Conservation (phyloP, 2,888 invertebrate genomes). For the Frankliniella intonsa region DNA sequence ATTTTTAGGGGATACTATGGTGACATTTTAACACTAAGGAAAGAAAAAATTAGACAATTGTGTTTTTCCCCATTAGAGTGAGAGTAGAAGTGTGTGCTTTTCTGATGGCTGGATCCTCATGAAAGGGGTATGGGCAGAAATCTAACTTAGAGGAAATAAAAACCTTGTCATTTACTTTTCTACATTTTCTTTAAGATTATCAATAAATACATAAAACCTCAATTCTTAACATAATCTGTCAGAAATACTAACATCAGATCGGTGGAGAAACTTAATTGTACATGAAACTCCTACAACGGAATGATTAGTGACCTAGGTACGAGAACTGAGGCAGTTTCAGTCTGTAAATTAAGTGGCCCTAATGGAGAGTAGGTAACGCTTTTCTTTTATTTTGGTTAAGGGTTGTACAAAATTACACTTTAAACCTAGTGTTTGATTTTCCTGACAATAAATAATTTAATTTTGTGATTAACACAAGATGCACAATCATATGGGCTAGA, state of each 20-base stretch:
- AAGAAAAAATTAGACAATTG: no score
- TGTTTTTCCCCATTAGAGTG: no score
- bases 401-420: slow-evolving; percentile 10
- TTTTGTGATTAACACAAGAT: background rate
- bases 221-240: background rate
- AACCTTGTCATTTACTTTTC: slow-evolving; percentile 1
- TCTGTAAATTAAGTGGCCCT: background rate
- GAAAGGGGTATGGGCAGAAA: background rate
- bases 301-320: slow-evolving; percentile 8
- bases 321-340: slow-evolving; percentile 9
- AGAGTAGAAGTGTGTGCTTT: no score
- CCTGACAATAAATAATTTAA: slow-evolving; percentile 14
- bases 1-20: no score
- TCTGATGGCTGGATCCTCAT: background rate
- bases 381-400: background rate
- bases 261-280: background rate
- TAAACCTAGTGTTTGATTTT: background rate
- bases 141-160: slow-evolving; percentile 10
- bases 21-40: no score
- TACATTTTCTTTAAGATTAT: slow-evolving; percentile 21
- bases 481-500: background rate
- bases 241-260: slow-evolving; percentile 7
- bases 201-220: slow-evolving; percentile 25
- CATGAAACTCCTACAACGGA: slow-evolving; percentile 16
- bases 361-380: background rate